These are phyloP conservation scores for Potamilus streckersoni DNA, from an alignment of 1,140 invertebrate species.

Conservation along the genomic window DNA sequence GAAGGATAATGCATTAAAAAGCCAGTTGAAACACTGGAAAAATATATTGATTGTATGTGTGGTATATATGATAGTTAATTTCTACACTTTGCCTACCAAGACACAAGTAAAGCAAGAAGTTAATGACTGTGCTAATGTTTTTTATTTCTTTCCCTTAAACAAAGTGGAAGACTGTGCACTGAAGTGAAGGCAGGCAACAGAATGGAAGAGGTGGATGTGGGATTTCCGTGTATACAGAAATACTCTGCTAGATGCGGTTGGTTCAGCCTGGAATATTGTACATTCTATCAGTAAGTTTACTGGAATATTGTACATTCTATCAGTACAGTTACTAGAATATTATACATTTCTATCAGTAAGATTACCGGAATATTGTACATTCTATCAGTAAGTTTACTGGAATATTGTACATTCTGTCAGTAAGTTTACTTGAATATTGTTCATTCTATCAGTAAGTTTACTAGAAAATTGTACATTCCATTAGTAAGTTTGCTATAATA, in stretches of 20 bases:
- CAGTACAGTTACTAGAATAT: slow-evolving; percentile 15
- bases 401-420: too few species aligned
- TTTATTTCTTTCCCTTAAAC: not conserved
- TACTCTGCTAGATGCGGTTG: slow-evolving; percentile 36
- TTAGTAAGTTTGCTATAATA: not conserved
- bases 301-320: not conserved
- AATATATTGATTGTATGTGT: not conserved
- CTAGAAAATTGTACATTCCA: too few species aligned
- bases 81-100: not conserved
- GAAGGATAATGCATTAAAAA: too few species aligned
- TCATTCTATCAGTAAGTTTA: too few species aligned
- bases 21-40: too few species aligned
- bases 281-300: slow-evolving; percentile 36
- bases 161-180: slow-evolving; percentile 29
- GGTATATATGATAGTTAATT: not conserved
- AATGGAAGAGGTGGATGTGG: slow-evolving; percentile 4
- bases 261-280: slow-evolving; percentile 33
- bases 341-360: too few species aligned
- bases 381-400: too few species aligned
- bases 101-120: not conserved
- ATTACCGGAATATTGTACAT: too few species aligned
- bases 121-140: not conserved
- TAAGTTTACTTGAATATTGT: too few species aligned
- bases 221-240: slow-evolving; percentile 26
- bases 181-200: slow-evolving; percentile 12